A percentile compares a stretch with the other conserved stretches of the same genome.
Conservation (phyloP, 2,113 vertebrate species). For the Pachypanchax playfairii region DNA sequence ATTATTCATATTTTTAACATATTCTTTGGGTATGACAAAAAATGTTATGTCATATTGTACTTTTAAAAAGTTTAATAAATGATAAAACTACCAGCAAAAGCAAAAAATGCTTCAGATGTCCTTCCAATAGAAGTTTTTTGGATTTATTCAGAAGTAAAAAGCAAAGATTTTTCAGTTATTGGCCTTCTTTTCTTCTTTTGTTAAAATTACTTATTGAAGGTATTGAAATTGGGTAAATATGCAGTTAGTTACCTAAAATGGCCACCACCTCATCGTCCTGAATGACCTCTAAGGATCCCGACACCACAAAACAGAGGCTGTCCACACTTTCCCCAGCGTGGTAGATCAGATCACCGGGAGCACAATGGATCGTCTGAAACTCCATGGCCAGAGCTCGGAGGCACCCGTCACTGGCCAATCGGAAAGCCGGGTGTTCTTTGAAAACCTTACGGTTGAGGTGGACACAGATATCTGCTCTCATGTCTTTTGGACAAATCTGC, state of each 20-base stretch:
- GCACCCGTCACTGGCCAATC: constrained; percentile 94
- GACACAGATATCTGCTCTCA: constrained; percentile 97
- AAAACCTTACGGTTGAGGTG: constrained; percentile 98
- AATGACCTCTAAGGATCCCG: constrained; percentile 96
- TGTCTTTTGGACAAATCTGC: constrained; percentile 99
- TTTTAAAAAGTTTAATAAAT: no score
- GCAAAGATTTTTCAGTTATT: no score
- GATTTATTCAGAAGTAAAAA: neutral
- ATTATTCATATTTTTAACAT: no score
- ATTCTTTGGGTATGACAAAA: no score
- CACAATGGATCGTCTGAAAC: constrained; percentile 98
- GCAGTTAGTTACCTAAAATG: constrained; percentile 89
- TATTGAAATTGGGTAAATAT: no score
- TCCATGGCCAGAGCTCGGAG: constrained; percentile 96
- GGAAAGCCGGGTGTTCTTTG: constrained; percentile 97
- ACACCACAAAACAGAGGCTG: constrained; percentile 98
- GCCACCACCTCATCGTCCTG: constrained; percentile 99
- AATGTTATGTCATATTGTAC: no score
- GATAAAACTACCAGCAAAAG: no score
- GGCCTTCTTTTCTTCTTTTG: neutral
- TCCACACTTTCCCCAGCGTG: constrained; percentile 96
- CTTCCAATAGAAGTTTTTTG: neutral
- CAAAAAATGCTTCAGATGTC: no score
- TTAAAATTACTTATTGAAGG: no score
- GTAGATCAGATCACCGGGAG: constrained; percentile 96